Evolutionary conservation across 2,888 invertebrate species (phyloP).

Genomic region (Lepetodrilus schrolli): DNA sequence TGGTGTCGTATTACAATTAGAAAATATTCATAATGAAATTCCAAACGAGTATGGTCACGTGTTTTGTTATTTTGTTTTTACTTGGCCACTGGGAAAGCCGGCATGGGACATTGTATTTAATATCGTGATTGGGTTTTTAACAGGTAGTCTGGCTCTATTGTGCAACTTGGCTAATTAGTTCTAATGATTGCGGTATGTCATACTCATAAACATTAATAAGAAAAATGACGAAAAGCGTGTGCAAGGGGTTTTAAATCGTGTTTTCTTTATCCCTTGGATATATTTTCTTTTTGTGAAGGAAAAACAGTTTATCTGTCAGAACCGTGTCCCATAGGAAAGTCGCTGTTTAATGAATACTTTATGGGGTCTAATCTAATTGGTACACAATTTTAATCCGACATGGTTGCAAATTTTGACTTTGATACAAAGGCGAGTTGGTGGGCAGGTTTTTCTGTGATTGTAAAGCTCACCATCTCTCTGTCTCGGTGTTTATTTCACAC

Average conservation of each 20-base stretch:
- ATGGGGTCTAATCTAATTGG: constrained; percentile 11
- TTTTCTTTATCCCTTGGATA: constrained; percentile 6
- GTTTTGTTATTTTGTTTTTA: constrained; percentile 21
- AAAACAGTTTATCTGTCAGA: not conserved
- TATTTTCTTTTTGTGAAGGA: constrained; percentile 20
- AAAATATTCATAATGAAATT: constrained; percentile 15
- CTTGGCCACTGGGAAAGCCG: not conserved
- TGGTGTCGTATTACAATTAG: constrained; percentile 16
- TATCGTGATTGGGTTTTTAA: not conserved
- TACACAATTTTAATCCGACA: constrained; percentile 6
- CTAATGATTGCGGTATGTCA: not conserved
- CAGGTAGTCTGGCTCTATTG: not conserved
- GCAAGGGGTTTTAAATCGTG: constrained; percentile 11
- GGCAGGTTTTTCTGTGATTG: not conserved
- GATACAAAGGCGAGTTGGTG: not conserved
- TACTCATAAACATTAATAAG: constrained; percentile 13
- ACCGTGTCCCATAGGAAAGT: not conserved
- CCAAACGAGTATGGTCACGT: not conserved
- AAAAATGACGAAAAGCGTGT: constrained; percentile 20
- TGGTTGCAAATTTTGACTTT: constrained; percentile 1
- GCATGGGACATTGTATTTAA: not conserved
- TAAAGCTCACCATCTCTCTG: not conserved
- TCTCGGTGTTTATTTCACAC: not conserved
- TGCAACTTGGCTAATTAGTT: constrained; percentile 11
- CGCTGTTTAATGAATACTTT: constrained; percentile 5